Percentiles rank a stretch among this genome's conserved stretches.
Conservation (phyloP, 2,113 vertebrate genomes). For the Potamarius usumacintae region DNA sequence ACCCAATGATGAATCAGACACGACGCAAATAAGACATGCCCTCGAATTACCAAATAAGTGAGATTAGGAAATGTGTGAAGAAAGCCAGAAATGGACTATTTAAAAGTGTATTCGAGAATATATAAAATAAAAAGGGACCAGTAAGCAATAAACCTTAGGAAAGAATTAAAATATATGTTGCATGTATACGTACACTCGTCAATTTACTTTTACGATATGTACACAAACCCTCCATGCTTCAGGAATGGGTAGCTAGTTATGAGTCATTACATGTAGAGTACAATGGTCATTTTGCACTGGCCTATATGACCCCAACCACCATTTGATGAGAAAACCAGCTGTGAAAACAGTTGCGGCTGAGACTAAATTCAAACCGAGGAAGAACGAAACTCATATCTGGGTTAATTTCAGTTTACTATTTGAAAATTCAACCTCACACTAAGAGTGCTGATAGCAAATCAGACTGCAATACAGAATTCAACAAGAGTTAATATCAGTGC, state of each 20-base stretch:
- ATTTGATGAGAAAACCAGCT: slow-evolving; percentile 20
- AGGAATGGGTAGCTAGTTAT: not conserved
- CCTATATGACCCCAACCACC: slow-evolving; percentile 37
- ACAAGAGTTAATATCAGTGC: not conserved
- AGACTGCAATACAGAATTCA: not conserved
- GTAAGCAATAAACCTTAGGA: no score
- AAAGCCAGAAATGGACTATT: no score
- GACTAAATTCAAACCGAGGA: not conserved
- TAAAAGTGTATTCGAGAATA: no score
- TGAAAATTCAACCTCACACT: not conserved
- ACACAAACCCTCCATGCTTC: slow-evolving; percentile 3
- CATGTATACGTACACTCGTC: no score
- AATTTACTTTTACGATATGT: not conserved
- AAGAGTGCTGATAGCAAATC: no score
- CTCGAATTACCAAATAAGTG: not conserved
- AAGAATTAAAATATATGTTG: no score
- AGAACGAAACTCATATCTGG: not conserved
- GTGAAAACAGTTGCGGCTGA: slow-evolving; percentile 17
- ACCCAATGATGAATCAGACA: not conserved
- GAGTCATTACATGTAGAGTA: not conserved
- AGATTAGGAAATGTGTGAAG: not conserved
- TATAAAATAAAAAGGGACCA: no score
- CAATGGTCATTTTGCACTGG: slow-evolving; percentile 44
- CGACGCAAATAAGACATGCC: not conserved
- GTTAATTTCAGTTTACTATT: not conserved